Evolutionary conservation across 1,140 invertebrate species (phyloP), one percentile per base, ranked within the genome.

Genomic region (Amphibalanus amphitrite): DNA sequence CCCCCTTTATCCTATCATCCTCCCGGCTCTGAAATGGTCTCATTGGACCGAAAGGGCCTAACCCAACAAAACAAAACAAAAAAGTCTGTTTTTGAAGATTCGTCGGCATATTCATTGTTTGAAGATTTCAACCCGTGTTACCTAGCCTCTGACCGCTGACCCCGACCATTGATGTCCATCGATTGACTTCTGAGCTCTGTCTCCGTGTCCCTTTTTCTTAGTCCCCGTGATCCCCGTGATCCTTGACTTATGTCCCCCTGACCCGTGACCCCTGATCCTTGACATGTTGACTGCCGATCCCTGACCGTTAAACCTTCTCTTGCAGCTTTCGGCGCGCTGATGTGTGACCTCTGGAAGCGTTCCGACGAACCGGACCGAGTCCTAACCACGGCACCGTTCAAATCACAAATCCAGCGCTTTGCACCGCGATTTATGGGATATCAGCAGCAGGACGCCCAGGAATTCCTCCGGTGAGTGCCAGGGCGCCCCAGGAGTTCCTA

Each of bases 271-370:
- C 25, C 71, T 70, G 33, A 4, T 38, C 4, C 15, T 38, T 38
- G 15, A 38, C 15, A 38, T 38, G 33, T 6, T 33, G 59, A 29
- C 40, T 76, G n/a, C 33, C 15, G 33, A 38, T 15, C 15, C 33
- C 33, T 75, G 79, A 38, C 33, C 33, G n/a, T n/a, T n/a, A n/a
- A n/a, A n/a, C n/a, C n/a, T n/a, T n/a, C n/a, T n/a, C n/a, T 59
- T 72, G 68, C 80, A 90, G 92, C 91, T 71, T 97, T 93, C 84
- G 88, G 87, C 71, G 89, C 88, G 77, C 85, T 97, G 15, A 89
- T 95, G 74, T 87, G 89, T 76, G 90, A 93, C 80, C 82, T 96
- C 76, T 95, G 93, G 93, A 86, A 88, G 70, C 87, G 84, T 69
- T 85, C 85, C 70, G 83, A 84, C 38, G 85, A 87, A 64, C 70